Percentiles rank a stretch among this genome's conserved stretches.
phyloP scores from a whole-genome alignment of 2,888 invertebrate species.

The Trachelus troglodyta region DNA sequence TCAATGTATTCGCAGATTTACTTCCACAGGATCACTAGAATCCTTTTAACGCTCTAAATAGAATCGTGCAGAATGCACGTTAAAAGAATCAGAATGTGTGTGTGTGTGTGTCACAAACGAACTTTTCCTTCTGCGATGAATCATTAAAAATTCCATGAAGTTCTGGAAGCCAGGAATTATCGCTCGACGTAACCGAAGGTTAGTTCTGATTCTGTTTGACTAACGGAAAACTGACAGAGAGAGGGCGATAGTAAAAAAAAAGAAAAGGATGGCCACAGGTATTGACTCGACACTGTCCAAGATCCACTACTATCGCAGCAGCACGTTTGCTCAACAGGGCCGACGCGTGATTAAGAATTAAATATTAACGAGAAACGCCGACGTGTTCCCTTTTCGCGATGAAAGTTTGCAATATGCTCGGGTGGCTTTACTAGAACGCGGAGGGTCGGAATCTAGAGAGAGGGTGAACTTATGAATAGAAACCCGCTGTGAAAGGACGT shows the following conservation, averaged over 20 bases:
- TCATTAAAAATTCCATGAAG: neutral
- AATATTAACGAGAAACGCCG: slow-evolving; percentile 17
- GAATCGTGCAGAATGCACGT: too few relatives aligned
- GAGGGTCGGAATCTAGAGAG: neutral
- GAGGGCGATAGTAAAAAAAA: neutral
- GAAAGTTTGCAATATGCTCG: slow-evolving; percentile 6
- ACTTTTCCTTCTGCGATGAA: neutral
- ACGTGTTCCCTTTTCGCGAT: slow-evolving; percentile 9
- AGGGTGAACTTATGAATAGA: slow-evolving; percentile 1
- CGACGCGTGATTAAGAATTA: slow-evolving; percentile 20
- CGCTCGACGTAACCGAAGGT: neutral
- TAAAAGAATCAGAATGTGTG: too few relatives aligned
- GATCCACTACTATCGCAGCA: neutral
- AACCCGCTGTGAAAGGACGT: neutral
- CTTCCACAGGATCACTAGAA: neutral
- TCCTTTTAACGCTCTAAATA: too few relatives aligned
- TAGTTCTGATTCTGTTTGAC: neutral
- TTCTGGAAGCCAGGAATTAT: neutral
- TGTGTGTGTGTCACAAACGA: too few relatives aligned
- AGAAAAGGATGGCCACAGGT: neutral
- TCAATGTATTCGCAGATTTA: neutral
- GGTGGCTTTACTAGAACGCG: neutral
- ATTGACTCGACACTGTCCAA: neutral
- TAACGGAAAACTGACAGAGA: too few relatives aligned
- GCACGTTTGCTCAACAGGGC: neutral